Base-by-base conservation (phyloP, 2,113 vertebrate species). In the Oxygymnocypris stewartii region DNA sequence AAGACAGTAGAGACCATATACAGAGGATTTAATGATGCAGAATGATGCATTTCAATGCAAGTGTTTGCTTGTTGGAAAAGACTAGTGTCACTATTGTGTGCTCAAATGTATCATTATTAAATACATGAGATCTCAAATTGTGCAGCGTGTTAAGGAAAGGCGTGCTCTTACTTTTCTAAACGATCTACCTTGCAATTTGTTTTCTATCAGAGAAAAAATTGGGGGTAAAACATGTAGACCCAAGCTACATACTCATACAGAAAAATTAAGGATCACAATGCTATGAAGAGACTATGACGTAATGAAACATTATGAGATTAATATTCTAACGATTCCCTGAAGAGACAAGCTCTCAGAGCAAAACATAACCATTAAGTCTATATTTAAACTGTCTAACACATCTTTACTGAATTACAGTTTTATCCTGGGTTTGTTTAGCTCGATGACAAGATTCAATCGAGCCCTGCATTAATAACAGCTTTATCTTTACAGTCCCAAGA, bases 381-480 rank as follows among this genome's bases (percentile, higher is more conserved):
- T 42, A 61, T 79, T 79, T 79, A 79, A 79, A 79, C 78, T 42
- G 78, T 61, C 35, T 12, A 49, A 57, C 23, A 40, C n/a, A 79
- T 79, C 78, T 79, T 35, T 79, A 79, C 42, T 40, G 78, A 25
- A 61, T 42, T 61, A 13, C 54, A 61, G 20, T 59, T 59, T 59
- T 23, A 59, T 23, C 11, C 69, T 23, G 9, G 18, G 18, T 40
- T 73, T 12, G 69, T 12, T 61, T 40, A n/a, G 78, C 78, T 12
- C 54, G 54, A 61, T 61, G 54, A 61, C 78, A 42, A 40, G 35
- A 61, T 61, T 79, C n/a, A n/a, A 42, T 61, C 42, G 31, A 79
- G 11, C 9, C 49, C 37, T 23, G 28, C 18, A 57, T 79, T 79
- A 57, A 79, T 57, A 79, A 76, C 42, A 49, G 37, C 49, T 51